Evolutionary conservation across 2,113 vertebrate species (phyloP).

Genomic region (Callipepla squamata): DNA sequence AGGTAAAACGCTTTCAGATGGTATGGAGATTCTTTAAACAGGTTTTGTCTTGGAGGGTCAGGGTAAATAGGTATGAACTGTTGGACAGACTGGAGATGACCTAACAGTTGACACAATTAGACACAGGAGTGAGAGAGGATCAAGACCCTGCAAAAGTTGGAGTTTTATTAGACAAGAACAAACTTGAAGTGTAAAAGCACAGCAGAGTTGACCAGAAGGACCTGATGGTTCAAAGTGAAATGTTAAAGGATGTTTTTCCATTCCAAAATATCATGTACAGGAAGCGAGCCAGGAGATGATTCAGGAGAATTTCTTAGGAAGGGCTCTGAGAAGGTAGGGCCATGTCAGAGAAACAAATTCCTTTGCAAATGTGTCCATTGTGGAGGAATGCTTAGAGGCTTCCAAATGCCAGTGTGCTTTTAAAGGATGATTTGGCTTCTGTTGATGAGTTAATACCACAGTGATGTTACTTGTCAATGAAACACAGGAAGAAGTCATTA

Average conservation of each 20-base stretch:
- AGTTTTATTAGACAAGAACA: not conserved
- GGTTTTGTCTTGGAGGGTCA: not conserved
- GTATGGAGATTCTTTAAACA: not conserved
- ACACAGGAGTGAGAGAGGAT: accelerated
- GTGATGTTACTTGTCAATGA: not conserved
- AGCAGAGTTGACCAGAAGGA: not conserved
- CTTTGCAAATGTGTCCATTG: not conserved
- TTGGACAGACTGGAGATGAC: not conserved
- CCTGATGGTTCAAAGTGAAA: not conserved
- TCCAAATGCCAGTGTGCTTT: not conserved
- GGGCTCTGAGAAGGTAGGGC: not conserved
- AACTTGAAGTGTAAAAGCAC: not conserved
- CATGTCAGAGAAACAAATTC: not conserved
- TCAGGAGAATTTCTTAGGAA: not conserved
- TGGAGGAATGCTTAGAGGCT: not conserved
- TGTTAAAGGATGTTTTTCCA: not conserved
- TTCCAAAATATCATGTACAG: not conserved
- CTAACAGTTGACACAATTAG: not conserved
- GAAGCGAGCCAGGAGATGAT: not conserved
- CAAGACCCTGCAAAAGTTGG: not conserved
- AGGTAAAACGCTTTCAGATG: not conserved
- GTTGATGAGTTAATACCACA: not conserved
- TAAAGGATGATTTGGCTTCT: not conserved
- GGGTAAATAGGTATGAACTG: not conserved
- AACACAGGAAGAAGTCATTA: not conserved